These are phyloP conservation scores for Cryptomyrus ogoouensis DNA, from an alignment of 2,113 vertebrate genomes.

Conservation along the genomic window DNA sequence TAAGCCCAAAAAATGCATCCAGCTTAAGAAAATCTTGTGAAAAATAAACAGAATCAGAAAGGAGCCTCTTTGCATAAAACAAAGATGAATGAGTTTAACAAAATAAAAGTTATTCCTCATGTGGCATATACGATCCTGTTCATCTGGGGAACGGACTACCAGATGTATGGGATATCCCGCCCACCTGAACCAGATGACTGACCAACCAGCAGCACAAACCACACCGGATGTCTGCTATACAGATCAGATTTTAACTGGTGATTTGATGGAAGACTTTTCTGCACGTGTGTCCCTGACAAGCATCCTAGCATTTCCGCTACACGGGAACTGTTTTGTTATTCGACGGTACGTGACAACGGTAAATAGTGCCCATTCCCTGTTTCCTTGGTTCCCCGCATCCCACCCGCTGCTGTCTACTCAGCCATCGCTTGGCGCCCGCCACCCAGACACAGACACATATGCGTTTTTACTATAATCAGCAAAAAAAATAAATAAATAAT, in stretches of 20 bases:
- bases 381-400: not conserved
- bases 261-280: conserved; percentile 5
- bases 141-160: conserved; percentile 12
- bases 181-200: not conserved
- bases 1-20: conserved; percentile 16
- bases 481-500: not conserved
- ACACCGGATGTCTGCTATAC: conserved; percentile 7
- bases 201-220: not conserved
- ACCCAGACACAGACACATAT: not conserved
- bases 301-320: not conserved
- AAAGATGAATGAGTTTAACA: conserved; percentile 36
- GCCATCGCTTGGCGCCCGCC: not conserved
- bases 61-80: not conserved
- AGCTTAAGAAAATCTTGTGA: conserved; percentile 26
- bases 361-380: not conserved
- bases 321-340: not conserved
- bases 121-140: not conserved
- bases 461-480: not conserved
- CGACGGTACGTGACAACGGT: not conserved
- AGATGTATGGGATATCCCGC: conserved; percentile 7
- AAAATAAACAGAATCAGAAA: conserved; percentile 20
- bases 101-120: conserved; percentile 29
- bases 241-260: not conserved
- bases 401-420: not conserved
- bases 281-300: not conserved